Conservation (phyloP, 2,797 vertebrate species). For the Rallus crepitans region DNA sequence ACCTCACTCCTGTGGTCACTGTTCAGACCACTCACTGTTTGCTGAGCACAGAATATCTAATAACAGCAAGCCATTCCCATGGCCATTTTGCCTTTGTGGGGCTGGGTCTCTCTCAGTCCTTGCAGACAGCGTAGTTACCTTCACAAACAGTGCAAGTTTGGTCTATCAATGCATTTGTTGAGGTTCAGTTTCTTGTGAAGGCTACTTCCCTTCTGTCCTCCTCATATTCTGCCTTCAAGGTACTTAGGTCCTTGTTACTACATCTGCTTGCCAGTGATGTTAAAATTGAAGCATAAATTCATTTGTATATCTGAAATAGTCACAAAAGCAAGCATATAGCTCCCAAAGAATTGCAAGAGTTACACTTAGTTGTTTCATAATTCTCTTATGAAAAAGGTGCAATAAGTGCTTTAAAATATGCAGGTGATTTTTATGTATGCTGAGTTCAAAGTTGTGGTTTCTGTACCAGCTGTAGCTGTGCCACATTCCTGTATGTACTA, state of each 20-base stretch:
- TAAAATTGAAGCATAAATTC: background rate
- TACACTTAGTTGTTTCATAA: background rate
- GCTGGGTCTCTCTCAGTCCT: background rate
- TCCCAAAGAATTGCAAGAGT: background rate
- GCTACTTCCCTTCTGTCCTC: background rate
- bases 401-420: background rate
- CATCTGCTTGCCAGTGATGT: background rate
- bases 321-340: background rate
- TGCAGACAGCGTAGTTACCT: background rate
- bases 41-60: background rate
- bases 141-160: background rate
- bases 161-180: background rate
- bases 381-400: background rate
- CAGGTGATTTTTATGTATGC: background rate
- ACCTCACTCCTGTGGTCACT: background rate
- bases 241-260: background rate
- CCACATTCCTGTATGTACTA: accelerated
- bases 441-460: background rate
- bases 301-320: background rate
- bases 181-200: background rate
- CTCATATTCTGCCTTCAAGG: background rate
- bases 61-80: background rate
- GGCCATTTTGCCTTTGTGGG: background rate
- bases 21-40: background rate
- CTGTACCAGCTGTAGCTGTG: background rate